A percentile compares a stretch with the other conserved stretches of the same genome.
phyloP scores from a whole-genome alignment of 2,113 vertebrate genomes.

The Hemiscyllium ocellatum region DNA sequence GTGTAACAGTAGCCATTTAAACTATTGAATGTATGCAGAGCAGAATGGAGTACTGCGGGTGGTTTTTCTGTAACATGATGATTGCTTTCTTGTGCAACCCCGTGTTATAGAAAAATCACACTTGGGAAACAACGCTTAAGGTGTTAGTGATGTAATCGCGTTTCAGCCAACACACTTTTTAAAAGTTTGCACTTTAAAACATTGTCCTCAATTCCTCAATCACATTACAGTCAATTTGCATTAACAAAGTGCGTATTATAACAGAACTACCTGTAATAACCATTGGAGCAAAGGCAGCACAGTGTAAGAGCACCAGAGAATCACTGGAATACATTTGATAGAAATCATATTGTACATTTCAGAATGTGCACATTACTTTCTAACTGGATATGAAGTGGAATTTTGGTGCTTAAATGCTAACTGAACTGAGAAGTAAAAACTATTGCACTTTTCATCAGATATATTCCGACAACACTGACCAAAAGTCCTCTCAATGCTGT shows the following conservation, averaged over 20 bases:
- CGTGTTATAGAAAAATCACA: too few species aligned
- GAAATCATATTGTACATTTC: background rate
- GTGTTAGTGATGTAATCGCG: too few species aligned
- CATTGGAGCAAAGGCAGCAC: background rate
- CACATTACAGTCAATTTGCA: too few species aligned
- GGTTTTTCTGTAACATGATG: too few species aligned
- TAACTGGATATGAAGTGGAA: background rate
- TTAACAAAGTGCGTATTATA: background rate
- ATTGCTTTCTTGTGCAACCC: too few species aligned
- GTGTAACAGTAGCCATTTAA: background rate
- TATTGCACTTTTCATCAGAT: background rate
- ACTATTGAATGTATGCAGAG: background rate
- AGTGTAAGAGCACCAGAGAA: background rate
- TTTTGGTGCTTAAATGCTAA: background rate
- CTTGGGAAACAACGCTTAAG: too few species aligned
- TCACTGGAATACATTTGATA: background rate
- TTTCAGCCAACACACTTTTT: too few species aligned
- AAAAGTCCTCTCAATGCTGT: background rate
- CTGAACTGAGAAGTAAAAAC: background rate
- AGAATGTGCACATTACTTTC: background rate
- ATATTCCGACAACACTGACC: background rate
- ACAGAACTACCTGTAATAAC: too few species aligned
- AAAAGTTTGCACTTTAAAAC: too few species aligned
- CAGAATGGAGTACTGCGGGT: background rate
- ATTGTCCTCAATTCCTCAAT: too few species aligned